These are phyloP conservation scores for Hydractinia symbiolongicarpus DNA, from an alignment of 30 jellyfish, hydroid and myxozoan genomes.

Conservation along the genomic window DNA sequence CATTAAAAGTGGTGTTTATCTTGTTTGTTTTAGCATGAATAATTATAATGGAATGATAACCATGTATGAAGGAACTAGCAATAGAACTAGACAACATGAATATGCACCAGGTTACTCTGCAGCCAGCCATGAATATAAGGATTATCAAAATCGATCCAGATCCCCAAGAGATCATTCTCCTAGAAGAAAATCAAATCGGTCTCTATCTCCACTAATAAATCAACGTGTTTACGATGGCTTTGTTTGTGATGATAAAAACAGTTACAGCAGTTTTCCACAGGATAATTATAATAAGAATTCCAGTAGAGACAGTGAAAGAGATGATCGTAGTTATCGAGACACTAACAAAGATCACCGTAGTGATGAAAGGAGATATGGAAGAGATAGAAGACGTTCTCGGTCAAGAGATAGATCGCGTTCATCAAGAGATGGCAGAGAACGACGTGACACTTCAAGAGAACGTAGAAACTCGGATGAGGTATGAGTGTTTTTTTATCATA, in stretches of 20 bases:
- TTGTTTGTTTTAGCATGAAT: neutral
- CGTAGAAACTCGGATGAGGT: too few relatives aligned
- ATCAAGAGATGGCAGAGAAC: neutral
- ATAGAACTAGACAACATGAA: neutral
- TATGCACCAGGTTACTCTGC: constrained; percentile 7
- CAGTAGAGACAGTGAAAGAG: neutral
- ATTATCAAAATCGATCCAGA: neutral
- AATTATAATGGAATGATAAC: constrained; percentile 7
- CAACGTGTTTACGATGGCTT: constrained; percentile 10
- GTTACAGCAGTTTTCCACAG: too few relatives aligned
- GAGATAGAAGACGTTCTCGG: constrained; percentile 16
- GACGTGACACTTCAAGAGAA: neutral
- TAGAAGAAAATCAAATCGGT: constrained; percentile 5
- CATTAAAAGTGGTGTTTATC: too few relatives aligned
- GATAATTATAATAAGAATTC: too few relatives aligned
- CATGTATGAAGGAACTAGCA: constrained; percentile 6
- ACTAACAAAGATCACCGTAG: neutral
- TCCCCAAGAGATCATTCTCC: constrained; percentile 9
- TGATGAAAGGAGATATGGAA: neutral
- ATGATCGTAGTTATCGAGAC: constrained; percentile 10
- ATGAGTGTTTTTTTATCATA: too few relatives aligned
- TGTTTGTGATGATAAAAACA: neutral
- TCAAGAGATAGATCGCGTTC: constrained; percentile 9
- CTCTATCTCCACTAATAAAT: neutral
- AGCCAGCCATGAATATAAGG: neutral